These are phyloP conservation scores for Meiosimyza platycephala DNA, from an alignment of 2,888 invertebrate genomes.

Conservation along the genomic window DNA sequence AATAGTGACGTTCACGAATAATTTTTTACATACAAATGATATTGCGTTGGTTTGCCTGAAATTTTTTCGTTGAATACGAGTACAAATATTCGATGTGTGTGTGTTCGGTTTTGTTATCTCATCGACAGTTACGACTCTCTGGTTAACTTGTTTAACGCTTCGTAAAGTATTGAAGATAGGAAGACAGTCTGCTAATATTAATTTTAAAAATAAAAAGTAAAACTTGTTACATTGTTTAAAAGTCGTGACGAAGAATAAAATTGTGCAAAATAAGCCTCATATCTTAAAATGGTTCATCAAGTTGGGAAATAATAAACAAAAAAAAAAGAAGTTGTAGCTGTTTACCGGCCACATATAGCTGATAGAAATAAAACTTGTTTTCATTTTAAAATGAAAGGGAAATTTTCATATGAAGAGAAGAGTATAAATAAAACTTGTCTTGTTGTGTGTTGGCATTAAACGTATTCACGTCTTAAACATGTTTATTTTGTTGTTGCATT, in stretches of 20 bases:
- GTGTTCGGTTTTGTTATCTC: conserved; percentile 1
- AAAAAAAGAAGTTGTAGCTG: conserved; percentile 36
- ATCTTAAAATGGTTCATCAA: neutral
- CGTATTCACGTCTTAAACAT: conserved; percentile 18
- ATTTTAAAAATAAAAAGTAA: neutral
- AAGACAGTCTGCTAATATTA: neutral
- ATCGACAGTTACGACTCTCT: conserved; percentile 7
- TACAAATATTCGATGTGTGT: neutral
- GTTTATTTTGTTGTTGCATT: conserved; percentile 29
- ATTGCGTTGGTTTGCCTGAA: no score
- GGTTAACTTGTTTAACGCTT: conserved; percentile 18
- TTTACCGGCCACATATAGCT: conserved; percentile 17
- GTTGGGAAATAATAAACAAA: conserved; percentile 36
- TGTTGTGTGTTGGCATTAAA: conserved; percentile 2
- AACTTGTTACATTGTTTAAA: conserved; percentile 32
- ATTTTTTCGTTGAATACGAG: no score
- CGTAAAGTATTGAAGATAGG: conserved; percentile 3
- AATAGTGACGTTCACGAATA: no score
- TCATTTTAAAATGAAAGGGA: conserved; percentile 64
- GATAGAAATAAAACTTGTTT: conserved; percentile 58
- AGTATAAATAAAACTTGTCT: conserved; percentile 38
- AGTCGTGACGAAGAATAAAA: conserved; percentile 32
- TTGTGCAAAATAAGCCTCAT: conserved; percentile 28
- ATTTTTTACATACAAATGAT: no score
- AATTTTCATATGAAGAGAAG: conserved; percentile 56